A percentile compares a stretch with the other conserved stretches of the same genome.
Conservation (phyloP, 2,113 vertebrate genomes). For the Cochlearius cochlearius region DNA sequence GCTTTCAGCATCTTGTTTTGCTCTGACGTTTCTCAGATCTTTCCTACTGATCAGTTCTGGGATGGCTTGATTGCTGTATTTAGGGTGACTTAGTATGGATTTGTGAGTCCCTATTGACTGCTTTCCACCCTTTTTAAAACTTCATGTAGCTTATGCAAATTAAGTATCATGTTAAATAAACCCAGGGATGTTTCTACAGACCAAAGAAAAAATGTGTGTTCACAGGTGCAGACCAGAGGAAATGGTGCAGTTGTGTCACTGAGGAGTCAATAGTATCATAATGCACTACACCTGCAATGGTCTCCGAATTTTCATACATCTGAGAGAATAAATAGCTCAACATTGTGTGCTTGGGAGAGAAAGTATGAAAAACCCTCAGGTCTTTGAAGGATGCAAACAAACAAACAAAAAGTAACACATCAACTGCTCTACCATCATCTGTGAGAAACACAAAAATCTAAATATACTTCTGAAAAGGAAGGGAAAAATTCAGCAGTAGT, state of each 20-base stretch:
- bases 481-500: background rate
- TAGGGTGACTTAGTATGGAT: background rate
- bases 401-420: background rate
- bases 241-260: background rate
- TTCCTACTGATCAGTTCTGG: background rate
- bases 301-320: background rate
- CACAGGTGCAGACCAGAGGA: background rate
- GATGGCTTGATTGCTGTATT: background rate
- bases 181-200: background rate
- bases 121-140: background rate
- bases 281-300: background rate
- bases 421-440: background rate
- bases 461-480: background rate
- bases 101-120: background rate
- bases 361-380: background rate
- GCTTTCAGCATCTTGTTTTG: background rate
- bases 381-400: background rate
- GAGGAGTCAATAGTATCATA: background rate
- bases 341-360: background rate
- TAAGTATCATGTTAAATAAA: background rate
- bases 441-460: background rate
- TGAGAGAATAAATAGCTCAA: background rate
- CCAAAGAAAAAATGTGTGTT: background rate
- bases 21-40: background rate
- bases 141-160: background rate